Evolutionary conservation across 2,888 invertebrate genomes (phyloP).

Genomic region (Aromia moschata): DNA sequence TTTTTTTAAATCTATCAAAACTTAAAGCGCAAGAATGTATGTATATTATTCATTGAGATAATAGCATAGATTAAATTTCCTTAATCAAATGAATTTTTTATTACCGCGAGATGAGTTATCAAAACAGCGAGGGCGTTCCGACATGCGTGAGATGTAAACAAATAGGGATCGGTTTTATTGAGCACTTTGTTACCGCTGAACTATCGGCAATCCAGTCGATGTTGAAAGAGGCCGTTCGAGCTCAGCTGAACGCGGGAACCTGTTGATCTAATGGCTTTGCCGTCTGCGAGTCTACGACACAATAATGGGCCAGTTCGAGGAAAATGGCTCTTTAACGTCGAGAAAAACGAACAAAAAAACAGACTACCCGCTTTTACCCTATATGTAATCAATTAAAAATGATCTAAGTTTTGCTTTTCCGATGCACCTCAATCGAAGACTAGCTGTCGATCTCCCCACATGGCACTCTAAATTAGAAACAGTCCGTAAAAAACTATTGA

Average conservation of each 20-base stretch:
- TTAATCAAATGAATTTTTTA: no score
- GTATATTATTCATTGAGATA: no score
- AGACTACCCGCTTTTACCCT: slow-evolving; percentile 35
- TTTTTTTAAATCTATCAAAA: no score
- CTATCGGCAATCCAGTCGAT: slow-evolving; percentile 16
- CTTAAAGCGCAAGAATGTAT: no score
- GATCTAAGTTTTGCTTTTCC: slow-evolving; percentile 7
- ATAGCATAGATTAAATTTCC: no score
- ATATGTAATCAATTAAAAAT: slow-evolving; percentile 38
- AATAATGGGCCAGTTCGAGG: slow-evolving; percentile 43
- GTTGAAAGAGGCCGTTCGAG: slow-evolving; percentile 13
- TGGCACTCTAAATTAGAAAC: no score
- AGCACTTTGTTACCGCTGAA: slow-evolving; percentile 2
- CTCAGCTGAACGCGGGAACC: slow-evolving; percentile 37
- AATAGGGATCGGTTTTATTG: slow-evolving; percentile 3
- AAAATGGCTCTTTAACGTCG: slow-evolving; percentile 34
- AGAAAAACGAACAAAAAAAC: slow-evolving; percentile 41
- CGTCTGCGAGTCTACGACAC: slow-evolving; percentile 43
- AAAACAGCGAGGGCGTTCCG: no score
- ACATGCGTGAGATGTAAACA: neutral
- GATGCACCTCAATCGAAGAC: neutral
- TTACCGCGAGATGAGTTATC: no score
- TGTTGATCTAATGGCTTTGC: slow-evolving; percentile 45
- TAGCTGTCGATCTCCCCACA: no score
- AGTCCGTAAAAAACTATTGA: no score